A percentile compares a stretch with the other conserved stretches of the same genome.
These are phyloP conservation scores for Camponotus floridanus DNA, from an alignment of 1,140 invertebrate species.

Conservation along the genomic window DNA sequence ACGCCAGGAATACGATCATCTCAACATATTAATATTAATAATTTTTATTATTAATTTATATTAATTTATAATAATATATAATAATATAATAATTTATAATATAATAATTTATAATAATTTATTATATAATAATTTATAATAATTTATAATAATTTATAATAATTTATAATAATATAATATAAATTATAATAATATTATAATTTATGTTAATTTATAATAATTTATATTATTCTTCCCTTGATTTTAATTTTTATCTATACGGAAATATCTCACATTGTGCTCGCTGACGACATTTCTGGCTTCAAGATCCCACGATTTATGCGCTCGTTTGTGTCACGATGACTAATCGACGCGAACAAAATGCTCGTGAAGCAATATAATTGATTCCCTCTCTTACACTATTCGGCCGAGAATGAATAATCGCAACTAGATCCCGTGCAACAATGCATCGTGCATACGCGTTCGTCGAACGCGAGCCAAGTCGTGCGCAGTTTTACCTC, in stretches of 20 bases:
- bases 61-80: too few relatives aligned
- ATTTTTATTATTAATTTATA: too few relatives aligned
- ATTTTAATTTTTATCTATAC: not conserved
- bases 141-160: too few relatives aligned
- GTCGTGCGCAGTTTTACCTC: constrained; percentile 9
- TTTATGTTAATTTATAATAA: too few relatives aligned
- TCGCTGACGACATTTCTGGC: constrained; percentile 10
- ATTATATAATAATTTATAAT: too few relatives aligned
- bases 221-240: not conserved
- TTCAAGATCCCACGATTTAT: constrained; percentile 13
- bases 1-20: not conserved
- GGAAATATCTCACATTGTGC: not conserved
- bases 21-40: too few relatives aligned
- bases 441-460: constrained; percentile 16
- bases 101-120: too few relatives aligned
- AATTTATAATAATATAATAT: too few relatives aligned
- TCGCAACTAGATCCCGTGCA: not conserved
- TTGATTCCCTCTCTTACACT: constrained; percentile 30
- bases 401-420: constrained; percentile 36
- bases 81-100: too few relatives aligned
- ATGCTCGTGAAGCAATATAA: constrained; percentile 48
- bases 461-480: not conserved
- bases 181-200: too few relatives aligned
- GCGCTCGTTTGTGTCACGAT: not conserved
- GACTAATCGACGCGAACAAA: constrained; percentile 39